Evolutionary conservation across 2,888 invertebrate genomes (phyloP), one percentile per base, ranked within the genome.

Genomic region (Drosophila hawaiiensis): DNA sequence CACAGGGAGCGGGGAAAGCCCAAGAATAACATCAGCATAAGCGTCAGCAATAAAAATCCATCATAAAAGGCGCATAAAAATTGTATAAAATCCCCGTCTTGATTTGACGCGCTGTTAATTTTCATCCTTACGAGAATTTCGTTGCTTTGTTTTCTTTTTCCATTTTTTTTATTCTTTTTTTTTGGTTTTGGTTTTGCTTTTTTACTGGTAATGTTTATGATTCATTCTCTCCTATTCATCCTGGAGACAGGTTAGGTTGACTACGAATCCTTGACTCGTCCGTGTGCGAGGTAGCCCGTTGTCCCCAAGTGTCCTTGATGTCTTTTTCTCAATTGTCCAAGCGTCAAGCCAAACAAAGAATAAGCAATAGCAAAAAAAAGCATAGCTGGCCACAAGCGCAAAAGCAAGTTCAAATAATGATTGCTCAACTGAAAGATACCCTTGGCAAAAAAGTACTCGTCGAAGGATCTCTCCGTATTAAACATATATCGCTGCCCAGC

Each of bases 81-180:
- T 77, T 78, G 68, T 78, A 72, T 68, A 67, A 80, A 76, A 78
- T 69, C 69, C 74, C 68, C 69, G 78, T 73, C 84, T 78, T 84
- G 88, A 85, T 85, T 85, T 85, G 85, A 84, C 83, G 88, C 84
- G 76, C 77, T 87, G 88, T 87, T 87, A 85, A 87, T 85, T 85
- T 68, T 83, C 55, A 22, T 74, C 56, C 70, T 68, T 60, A 41
- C 60, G 56, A 60, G 59, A 28, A 63, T 53, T 65, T 49, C 33
- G 37, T 53, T 68, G 56, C 67, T 68, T 71, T 76, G 49, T 62
- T 68, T 64, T 60, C 49, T 41, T 37, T 4, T 41, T 3, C 1
- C n/a, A 10, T 10, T 47, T 22, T 47, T 7, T 35, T 12, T 12
- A 28, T 28, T 4, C n/a, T 28, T 29, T 22, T 3, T 25, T 5